Evolutionary conservation across 2,888 invertebrate genomes (phyloP).

Genomic region (Ornithoptera alexandrae): DNA sequence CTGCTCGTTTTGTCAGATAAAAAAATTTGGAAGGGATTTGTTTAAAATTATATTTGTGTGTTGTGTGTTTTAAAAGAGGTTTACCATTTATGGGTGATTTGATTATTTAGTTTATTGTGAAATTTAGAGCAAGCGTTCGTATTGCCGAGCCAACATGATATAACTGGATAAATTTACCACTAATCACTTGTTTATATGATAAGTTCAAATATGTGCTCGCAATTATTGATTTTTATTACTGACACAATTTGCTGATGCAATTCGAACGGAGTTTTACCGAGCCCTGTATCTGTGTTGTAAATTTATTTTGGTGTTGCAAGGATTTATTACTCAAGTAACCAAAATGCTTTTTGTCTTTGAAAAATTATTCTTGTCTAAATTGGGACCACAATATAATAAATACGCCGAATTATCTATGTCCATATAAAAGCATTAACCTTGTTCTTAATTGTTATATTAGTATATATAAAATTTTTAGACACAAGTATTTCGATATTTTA

Average conservation of each 20-base stretch:
- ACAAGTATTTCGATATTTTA: no score
- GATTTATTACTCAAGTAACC: neutral
- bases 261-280: neutral
- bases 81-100: neutral
- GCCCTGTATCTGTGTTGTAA: neutral
- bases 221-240: conserved; percentile 5
- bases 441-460: no score
- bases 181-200: conserved; percentile 7
- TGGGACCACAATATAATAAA: no score
- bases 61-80: neutral
- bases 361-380: neutral
- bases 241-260: conserved; percentile 18
- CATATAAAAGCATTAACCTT: no score
- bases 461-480: no score
- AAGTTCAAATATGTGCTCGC: conserved; percentile 8
- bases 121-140: neutral
- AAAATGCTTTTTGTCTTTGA: no score
- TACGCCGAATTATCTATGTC: no score
- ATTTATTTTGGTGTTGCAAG: neutral
- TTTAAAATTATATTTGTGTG: no score
- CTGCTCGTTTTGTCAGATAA: no score
- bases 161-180: conserved; percentile 5
- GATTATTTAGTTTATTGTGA: neutral
- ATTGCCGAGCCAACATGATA: neutral
- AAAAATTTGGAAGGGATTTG: no score